phyloP scores from a whole-genome alignment of 2,888 invertebrate species.

The Prenolepis imparis region DNA sequence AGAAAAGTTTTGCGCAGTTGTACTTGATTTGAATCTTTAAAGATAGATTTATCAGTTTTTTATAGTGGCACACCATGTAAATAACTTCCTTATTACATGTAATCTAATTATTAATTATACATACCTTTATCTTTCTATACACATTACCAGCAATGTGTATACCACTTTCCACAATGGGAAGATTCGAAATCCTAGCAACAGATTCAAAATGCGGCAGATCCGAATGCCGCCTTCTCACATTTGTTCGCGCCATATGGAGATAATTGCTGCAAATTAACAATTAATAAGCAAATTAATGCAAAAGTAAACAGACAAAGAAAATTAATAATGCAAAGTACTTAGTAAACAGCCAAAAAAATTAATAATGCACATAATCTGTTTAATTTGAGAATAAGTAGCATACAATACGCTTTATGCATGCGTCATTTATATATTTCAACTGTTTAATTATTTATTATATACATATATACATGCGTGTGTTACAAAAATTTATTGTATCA shows the following conservation, averaged over 20 bases:
- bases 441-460: too few relatives aligned
- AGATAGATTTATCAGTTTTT: not conserved
- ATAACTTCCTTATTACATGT: not conserved
- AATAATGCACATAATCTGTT: not conserved
- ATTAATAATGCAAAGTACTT: not conserved
- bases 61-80: not conserved
- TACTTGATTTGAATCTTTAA: not conserved
- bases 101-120: not conserved
- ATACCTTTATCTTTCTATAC: constrained; percentile 93
- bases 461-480: too few relatives aligned
- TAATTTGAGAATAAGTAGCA: not conserved
- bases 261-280: constrained; percentile 51
- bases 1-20: not conserved
- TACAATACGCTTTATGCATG: not conserved
- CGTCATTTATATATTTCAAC: not conserved
- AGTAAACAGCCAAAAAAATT: not conserved
- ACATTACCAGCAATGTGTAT: constrained; percentile 91
- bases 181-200: constrained; percentile 91
- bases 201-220: constrained; percentile 90
- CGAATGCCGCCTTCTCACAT: constrained; percentile 77
- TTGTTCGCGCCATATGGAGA: constrained; percentile 78
- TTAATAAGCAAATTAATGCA: not conserved
- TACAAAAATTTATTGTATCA: too few relatives aligned
- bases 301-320: not conserved
- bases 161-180: constrained; percentile 94